Percentiles rank a stretch among this genome's conserved stretches.
These are phyloP conservation scores for Cotesia congregata DNA, from an alignment of 2,888 invertebrate species.

Conservation along the genomic window DNA sequence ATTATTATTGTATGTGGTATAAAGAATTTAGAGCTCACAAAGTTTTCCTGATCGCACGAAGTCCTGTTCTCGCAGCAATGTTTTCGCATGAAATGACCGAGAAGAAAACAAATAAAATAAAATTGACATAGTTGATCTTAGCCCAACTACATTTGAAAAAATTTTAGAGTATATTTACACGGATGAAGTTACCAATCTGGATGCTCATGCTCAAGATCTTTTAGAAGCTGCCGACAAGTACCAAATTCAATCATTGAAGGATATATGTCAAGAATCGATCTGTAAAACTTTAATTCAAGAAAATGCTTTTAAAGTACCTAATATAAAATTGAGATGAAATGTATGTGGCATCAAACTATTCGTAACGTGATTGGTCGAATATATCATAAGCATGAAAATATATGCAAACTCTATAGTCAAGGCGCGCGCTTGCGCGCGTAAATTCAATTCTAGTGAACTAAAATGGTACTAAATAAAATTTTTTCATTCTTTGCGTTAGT, in stretches of 20 bases:
- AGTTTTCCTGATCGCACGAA: constrained; percentile 6
- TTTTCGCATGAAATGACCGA: background rate
- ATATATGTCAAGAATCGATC: constrained; percentile 2
- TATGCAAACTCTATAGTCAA: too few species aligned
- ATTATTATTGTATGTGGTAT: background rate
- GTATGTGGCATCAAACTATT: too few species aligned
- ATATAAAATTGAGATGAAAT: too few species aligned
- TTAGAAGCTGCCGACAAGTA: constrained; percentile 12
- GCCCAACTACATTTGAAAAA: background rate
- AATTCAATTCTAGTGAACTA: too few species aligned
- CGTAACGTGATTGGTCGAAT: too few species aligned
- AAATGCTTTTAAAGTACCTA: constrained; percentile 5
- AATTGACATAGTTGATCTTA: background rate
- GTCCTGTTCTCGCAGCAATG: constrained; percentile 15
- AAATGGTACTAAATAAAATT: too few species aligned
- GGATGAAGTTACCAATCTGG: background rate
- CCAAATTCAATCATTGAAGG: background rate
- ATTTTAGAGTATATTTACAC: constrained; percentile 10
- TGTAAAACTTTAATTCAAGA: background rate
- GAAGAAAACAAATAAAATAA: background rate
- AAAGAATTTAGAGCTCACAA: constrained; percentile 11
- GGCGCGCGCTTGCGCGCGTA: too few species aligned
- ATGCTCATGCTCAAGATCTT: background rate
- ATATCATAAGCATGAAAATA: too few species aligned
- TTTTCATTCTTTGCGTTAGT: too few species aligned